A percentile compares a stretch with the other conserved stretches of the same genome.
Evolutionary conservation across 2,113 vertebrate species (phyloP).

Genomic region (Alouatta palliata): DNA sequence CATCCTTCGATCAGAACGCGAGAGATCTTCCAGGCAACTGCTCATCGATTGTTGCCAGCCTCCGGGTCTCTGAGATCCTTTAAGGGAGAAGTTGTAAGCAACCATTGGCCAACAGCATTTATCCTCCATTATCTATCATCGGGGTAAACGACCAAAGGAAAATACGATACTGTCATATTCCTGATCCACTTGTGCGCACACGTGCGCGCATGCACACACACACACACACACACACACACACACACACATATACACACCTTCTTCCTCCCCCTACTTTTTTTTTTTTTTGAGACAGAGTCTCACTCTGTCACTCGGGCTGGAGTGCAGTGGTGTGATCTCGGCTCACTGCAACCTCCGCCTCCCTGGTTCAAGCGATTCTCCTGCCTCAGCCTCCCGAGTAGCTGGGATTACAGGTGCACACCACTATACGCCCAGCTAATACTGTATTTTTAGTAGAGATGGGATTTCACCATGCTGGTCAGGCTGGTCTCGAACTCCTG

Average conservation of each 20-base stretch:
- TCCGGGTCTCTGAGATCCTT: neutral
- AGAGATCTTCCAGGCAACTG: neutral
- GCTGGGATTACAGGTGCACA: too few species aligned
- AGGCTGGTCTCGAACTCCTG: too few species aligned
- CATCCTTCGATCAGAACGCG: neutral
- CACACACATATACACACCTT: neutral
- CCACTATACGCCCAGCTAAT: too few species aligned
- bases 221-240: neutral
- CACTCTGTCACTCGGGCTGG: fast-evolving
- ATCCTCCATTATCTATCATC: neutral
- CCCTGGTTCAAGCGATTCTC: neutral
- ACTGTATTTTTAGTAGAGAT: too few species aligned
- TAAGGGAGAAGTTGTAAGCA: neutral
- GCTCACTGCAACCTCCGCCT: neutral
- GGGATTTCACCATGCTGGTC: too few species aligned
- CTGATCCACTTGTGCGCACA: too few species aligned
- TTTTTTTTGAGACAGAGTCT: too few species aligned
- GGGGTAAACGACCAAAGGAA: neutral
- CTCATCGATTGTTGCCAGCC: neutral
- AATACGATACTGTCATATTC: too few species aligned
- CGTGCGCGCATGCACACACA: too few species aligned
- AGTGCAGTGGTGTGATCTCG: too few species aligned
- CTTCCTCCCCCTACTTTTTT: too few species aligned
- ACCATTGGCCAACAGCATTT: neutral
- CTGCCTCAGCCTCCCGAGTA: too few species aligned